A percentile compares a stretch with the other conserved stretches of the same genome.
Evolutionary conservation across 2,113 vertebrate species (phyloP).

Genomic region (Orthonyx spaldingii): DNA sequence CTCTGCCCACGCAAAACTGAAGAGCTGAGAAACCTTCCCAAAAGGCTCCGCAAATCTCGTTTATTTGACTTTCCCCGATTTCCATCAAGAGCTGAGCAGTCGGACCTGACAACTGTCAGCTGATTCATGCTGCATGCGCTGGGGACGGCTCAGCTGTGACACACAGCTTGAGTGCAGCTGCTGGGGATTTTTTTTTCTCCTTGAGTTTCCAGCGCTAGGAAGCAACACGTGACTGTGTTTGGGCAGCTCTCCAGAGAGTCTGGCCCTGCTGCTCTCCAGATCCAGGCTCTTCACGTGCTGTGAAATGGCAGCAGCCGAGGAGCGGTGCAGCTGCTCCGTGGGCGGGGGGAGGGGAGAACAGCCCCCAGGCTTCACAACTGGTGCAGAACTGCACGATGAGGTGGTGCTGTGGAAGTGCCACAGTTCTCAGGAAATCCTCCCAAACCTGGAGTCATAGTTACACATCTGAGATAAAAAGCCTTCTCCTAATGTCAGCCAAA

Average conservation of each 20-base stretch:
- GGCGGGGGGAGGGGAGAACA: fast-evolving
- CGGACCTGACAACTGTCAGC: background rate
- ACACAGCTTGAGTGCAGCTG: background rate
- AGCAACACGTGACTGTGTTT: background rate
- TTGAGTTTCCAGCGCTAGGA: background rate
- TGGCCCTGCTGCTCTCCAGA: background rate
- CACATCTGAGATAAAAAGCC: fast-evolving
- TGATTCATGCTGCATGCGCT: background rate
- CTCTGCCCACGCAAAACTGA: background rate
- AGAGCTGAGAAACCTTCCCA: background rate
- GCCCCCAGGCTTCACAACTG: background rate
- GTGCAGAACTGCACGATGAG: background rate
- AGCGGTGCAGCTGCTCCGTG: background rate
- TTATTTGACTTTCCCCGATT: fast-evolving
- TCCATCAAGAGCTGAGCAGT: background rate
- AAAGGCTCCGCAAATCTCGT: background rate
- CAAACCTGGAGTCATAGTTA: background rate
- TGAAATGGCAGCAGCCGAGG: background rate
- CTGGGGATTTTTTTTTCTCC: background rate
- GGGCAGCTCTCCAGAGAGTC: background rate
- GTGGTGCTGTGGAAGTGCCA: background rate
- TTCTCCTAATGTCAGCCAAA: background rate
- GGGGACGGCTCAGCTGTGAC: constrained; percentile 15
- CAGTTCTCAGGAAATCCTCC: background rate
- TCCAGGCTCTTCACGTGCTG: background rate